phyloP scores from a whole-genome alignment of 2,888 invertebrate genomes.

The Drosophila birchii region DNA sequence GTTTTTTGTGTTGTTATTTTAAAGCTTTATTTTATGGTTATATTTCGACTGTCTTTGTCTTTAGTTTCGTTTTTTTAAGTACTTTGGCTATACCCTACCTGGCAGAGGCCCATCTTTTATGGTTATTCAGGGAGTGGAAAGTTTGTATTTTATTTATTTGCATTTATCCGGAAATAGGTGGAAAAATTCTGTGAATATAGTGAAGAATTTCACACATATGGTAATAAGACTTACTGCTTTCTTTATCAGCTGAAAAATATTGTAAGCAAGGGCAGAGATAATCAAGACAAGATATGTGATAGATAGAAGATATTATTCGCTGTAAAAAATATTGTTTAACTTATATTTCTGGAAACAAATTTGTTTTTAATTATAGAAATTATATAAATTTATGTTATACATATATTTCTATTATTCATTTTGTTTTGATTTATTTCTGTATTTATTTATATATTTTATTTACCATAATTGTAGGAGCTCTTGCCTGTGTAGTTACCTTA shows the following conservation, averaged over 20 bases:
- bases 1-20: conserved; percentile 9
- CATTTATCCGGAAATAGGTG: conserved; percentile 3
- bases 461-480: not conserved
- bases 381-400: not conserved
- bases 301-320: too few species aligned
- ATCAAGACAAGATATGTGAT: not conserved
- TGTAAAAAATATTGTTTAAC: not conserved
- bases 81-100: conserved; percentile 15
- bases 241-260: not conserved
- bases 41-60: conserved; percentile 13
- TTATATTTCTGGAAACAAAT: not conserved
- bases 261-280: not conserved
- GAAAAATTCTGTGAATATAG: conserved; percentile 1
- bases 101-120: not conserved
- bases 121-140: conserved; percentile 12
- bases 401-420: not conserved
- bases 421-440: not conserved
- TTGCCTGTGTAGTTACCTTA: not conserved
- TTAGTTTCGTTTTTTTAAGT: conserved; percentile 29
- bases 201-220: not conserved
- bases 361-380: too few species aligned
- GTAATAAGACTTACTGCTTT: not conserved
- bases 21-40: conserved; percentile 9
- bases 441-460: not conserved
- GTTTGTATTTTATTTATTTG: not conserved